Base-by-base conservation (phyloP, 2,888 invertebrate species). In the Oscheius sp. region DNA sequence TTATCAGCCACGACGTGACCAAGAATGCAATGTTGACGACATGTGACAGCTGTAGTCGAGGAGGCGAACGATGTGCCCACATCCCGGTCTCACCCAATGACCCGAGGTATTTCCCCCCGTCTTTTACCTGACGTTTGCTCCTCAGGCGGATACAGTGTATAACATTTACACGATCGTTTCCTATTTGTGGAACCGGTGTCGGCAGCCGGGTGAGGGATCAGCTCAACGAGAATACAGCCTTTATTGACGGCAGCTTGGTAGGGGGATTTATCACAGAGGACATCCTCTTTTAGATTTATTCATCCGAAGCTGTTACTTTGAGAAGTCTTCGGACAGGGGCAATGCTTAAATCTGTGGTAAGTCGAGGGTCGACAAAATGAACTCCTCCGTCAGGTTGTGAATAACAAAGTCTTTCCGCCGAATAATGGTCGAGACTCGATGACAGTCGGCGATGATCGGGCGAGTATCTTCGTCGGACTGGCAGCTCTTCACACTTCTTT, bases 101-200 rank as follows among this genome's bases (percentile, higher is more conserved):
- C 29, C 66, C 66, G 2, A 66, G 66, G 66, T 49, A 27, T 23
- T 16, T 64, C 25, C 16, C 0, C 6, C 13, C 13, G 21, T 63
- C 7, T 16, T 2, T 29, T 7, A 25, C 1, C 16, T 18, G 18
- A 9, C 59, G 61, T 29, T 71, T 59, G 43, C 73, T 71, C 66
- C 27, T 63, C 61, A 7, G 66, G 49, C 49, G 66, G n/a, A 66
- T 66, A 18, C 66, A 66, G 66, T 88, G 88, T 73, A 79, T 86
- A 49, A 78, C 83, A 45, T 80, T 86, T 76, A 83, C 86, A 9
- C 91, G 99, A 80, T 95, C 95, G 6, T 95, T 95, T 86, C 93
- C 97, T 0, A 93, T 97, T 69, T 99, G 99, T 89, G 97, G 97
- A 13, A 96, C 96, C 0, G 99, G 97, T 2, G 92, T 93, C 91